phyloP scores from a whole-genome alignment of 1,140 invertebrate species.

The Macrostomum lignano region DNA sequence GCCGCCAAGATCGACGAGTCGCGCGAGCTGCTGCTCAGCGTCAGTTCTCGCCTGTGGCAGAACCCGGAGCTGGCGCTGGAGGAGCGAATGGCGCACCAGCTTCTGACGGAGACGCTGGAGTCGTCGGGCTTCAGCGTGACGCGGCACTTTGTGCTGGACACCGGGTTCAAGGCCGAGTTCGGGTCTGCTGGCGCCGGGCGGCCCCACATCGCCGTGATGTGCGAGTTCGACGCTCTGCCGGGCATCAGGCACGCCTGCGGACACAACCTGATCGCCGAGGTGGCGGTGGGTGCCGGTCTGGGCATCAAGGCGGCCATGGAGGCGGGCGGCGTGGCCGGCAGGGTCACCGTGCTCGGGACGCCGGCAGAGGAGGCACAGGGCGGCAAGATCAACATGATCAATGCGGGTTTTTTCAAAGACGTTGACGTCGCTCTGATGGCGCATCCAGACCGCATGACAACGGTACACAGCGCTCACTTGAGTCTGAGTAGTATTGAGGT shows the following conservation, averaged over 20 bases:
- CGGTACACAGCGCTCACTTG: neutral
- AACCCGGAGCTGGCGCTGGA: constrained; percentile 19
- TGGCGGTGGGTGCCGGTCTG: constrained; percentile 18
- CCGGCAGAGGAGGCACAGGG: constrained; percentile 27
- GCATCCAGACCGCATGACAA: constrained; percentile 12
- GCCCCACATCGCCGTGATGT: constrained; percentile 18
- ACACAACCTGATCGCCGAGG: constrained; percentile 28
- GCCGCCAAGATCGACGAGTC: too few species aligned
- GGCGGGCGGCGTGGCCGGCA: constrained; percentile 7
- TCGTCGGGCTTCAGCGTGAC: constrained; percentile 15
- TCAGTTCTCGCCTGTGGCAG: too few species aligned
- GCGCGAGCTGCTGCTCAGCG: too few species aligned
- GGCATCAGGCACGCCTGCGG: constrained; percentile 28
- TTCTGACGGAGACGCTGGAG: constrained; percentile 14
- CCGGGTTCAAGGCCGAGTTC: constrained; percentile 19
- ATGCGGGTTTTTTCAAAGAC: constrained; percentile 18
- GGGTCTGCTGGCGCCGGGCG: constrained; percentile 4
- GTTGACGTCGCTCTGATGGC: constrained; percentile 26
- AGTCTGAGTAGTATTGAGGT: constrained; percentile 7
- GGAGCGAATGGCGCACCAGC: constrained; percentile 18
- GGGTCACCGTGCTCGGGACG: constrained; percentile 19
- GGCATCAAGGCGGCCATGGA: constrained; percentile 19
- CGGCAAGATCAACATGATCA: constrained; percentile 23
- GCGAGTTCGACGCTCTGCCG: constrained; percentile 29
- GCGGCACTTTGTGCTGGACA: constrained; percentile 13